Evolutionary conservation across 2,113 vertebrate genomes (phyloP), one percentile per base, ranked within the genome.

Genomic region (Okapia johnstoni): DNA sequence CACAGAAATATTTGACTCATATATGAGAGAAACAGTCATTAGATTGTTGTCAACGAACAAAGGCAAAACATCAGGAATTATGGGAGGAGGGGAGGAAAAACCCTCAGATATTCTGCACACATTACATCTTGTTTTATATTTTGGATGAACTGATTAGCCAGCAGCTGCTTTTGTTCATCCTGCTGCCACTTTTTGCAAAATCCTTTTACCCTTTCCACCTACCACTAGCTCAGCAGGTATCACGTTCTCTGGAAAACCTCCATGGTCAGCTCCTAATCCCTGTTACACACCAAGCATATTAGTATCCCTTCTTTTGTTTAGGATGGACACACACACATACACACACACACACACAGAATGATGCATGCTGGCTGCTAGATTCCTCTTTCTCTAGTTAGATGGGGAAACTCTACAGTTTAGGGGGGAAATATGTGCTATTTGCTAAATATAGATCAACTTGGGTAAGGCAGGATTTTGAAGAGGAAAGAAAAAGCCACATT

Each of bases 41-140:
- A 96, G 52, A 54, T 60, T 95, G 33, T 91, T 85, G 54, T 90
- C 58, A 90, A 50, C 7, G 48, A 92, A 90, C 30, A 86, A 96
- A 94, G 26, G 4, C 23, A 96, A 92, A 96, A 87, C 33, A 91
- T 55, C 9, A 79, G 36, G 52, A 88, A 89, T 94, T 80, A 87
- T 73, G 33, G 50, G 3, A 16, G 48, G 6, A 30, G 46, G 16
- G 87, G 25, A 19, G 36, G 10, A 16, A 48, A 21, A 11, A 0
- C 30, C 30, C 23, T 28, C 33, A 84, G 30, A 80, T 13, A 43
- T 84, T 96, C 89, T 86, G 90, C 25, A 21, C 91, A 93, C 2
- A 87, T 30, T 52, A 90, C 83, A 87, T 90, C 61, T 87, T 83
- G 43, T 85, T 96, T 97, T 63, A 50, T 87, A 60, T 90, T 91